Evolutionary conservation across 1,140 invertebrate species (phyloP), one percentile per base, ranked within the genome.

Genomic region (Leptinotarsa undecemlineata): DNA sequence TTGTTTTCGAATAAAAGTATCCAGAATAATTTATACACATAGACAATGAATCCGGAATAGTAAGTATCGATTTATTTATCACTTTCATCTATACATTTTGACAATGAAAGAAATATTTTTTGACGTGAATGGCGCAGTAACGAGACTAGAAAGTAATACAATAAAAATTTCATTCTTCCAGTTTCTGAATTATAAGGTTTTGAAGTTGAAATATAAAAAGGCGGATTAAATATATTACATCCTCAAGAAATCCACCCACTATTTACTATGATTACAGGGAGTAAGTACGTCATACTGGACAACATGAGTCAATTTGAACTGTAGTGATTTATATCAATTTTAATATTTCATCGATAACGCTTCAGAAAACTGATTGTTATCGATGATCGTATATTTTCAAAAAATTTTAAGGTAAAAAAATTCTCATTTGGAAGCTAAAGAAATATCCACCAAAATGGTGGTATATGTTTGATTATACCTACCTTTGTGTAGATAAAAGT

Each of bases 21-120:
- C 42, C 60, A 14, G 33, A 15, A 69, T 33, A 66, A 17, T 5
- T 69, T 68, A 72, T 66, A 71, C 42, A 71, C 47, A 20, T 26
- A 68, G 70, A 82, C 78, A 78, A 85, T 85, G 84, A 84, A 85
- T 84, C 84, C 84, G 4, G 84, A 85, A 80, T 85, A 85, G 84
- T 85, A 76, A 85, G 84, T 85, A 84, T 84, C 79, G 82, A 84
- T 84, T 83, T 80, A 71, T 78, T 77, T 77, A 75, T 68, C 68
- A 60, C 75, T 80, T 78, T 69, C 62, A 75, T 76, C 75, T 57
- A 71, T 48, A 23, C 17, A 73, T 75, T 72, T 77, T 75, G 75
- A 78, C 75, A 75, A 75, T 72, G 63, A 71, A 57, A 42, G 71
- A 57, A 57, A 57, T n/a, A 57, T 17, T 57, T 57, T 57, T 57